Base-by-base conservation (phyloP, 2,113 vertebrate species). In the Glaucidium brasilianum region DNA sequence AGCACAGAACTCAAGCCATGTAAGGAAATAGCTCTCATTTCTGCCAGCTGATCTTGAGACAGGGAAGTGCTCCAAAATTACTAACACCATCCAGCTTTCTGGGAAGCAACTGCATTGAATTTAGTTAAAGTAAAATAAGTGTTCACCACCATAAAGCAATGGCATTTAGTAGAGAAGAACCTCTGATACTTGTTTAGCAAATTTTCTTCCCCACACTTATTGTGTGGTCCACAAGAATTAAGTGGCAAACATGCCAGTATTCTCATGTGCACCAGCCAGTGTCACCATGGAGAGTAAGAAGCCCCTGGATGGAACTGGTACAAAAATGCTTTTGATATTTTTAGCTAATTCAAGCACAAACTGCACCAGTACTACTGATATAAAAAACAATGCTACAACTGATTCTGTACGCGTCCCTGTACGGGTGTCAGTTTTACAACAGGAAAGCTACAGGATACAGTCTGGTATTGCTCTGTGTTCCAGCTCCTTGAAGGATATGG, bases 11-110 rank as follows among this genome's bases (percentile, higher is more conserved):
- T 95, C 91, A 95, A 95, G 92, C 86, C 79, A 95, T 96, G 93
- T 88, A 98, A 96, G 89, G 86, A 97, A 97, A 97, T 67, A 97
- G 77, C 73, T 91, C 69, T 73, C 50, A 82, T 77, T 96, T 97
- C 90, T 96, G 94, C 93, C 96, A 91, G 80, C 77, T 97, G 88
- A 95, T 97, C 90, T 93, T 93, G 77, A 97, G 91, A 97, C 88
- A 95, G 72, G 87, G 62, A 88, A 81, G 45, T 18, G 35, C 80
- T 94, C 92, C 93, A 97, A 74, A 94, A 88, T 86, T 94, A 95
- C 81, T 93, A 95, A 94, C 89, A 96, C 90, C 90, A 95, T 77
- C 85, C 85, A 96, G 67, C 49, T 77, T 95, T 96, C 92, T 95
- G 93, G 72, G 93, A 96, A 95, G 76, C 50, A 89, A 94, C 52